Conservation (phyloP, 92 coral and sea anemone genomes). For the Parazoanthus darwini region DNA sequence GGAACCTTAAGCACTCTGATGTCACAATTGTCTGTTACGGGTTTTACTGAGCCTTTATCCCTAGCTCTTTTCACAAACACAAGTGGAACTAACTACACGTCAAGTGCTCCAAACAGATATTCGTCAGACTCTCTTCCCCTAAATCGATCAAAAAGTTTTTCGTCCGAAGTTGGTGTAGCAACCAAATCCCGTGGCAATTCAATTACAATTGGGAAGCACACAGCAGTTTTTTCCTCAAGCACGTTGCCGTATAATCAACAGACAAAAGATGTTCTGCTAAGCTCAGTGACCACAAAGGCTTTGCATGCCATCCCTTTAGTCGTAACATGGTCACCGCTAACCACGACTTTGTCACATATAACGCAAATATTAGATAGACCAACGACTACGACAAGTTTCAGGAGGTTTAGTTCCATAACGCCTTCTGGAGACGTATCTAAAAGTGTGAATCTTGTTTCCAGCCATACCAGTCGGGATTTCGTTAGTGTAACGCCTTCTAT, state of each 20-base stretch:
- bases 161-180: neutral
- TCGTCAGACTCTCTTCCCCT: neutral
- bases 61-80: constrained; percentile 12
- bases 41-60: constrained; percentile 1
- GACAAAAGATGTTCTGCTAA: neutral
- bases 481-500: neutral
- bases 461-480: neutral
- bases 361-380: neutral
- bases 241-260: neutral
- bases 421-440: neutral
- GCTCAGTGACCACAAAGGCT: neutral
- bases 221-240: neutral
- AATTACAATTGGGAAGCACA: neutral
- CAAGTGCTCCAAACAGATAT: neutral
- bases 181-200: neutral
- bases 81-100: neutral
- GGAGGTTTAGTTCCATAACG: neutral
- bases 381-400: neutral
- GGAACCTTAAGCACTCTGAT: neutral
- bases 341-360: neutral
- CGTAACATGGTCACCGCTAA: neutral
- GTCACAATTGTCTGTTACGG: constrained; percentile 1
- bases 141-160: neutral
- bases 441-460: neutral
- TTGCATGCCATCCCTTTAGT: neutral